A percentile compares a stretch with the other conserved stretches of the same genome.
Conservation (phyloP, 2,797 vertebrate genomes). For the Onychomys leucogaster region DNA sequence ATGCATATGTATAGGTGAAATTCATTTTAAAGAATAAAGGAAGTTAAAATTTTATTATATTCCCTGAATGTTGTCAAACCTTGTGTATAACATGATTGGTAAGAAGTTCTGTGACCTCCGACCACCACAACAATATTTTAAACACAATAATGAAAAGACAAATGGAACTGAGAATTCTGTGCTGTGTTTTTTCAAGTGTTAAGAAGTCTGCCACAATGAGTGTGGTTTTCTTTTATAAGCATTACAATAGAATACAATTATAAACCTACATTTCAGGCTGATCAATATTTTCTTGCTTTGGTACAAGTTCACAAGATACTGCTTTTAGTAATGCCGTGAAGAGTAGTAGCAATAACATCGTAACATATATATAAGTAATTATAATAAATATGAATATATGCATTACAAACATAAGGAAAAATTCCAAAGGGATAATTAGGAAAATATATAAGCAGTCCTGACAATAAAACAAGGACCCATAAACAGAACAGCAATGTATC, state of each 20-base stretch:
- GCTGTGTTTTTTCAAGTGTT: background rate
- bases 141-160: conserved; percentile 25
- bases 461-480: background rate
- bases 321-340: background rate
- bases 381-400: background rate
- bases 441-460: background rate
- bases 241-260: background rate
- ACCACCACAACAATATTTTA: background rate
- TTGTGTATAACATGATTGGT: background rate
- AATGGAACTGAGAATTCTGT: conserved; percentile 4
- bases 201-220: background rate
- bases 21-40: conserved; percentile 44
- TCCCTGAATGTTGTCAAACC: background rate
- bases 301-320: background rate
- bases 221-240: background rate
- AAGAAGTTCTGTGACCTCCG: background rate
- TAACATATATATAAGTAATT: background rate
- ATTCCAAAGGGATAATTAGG: background rate
- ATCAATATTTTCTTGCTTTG: background rate
- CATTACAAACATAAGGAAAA: background rate
- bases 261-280: background rate
- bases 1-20: background rate
- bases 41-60: background rate
- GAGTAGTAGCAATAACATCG: background rate
- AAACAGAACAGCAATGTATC: background rate